Evolutionary conservation across 2,888 invertebrate species (phyloP).

Genomic region (Chloroclysta siterata): DNA sequence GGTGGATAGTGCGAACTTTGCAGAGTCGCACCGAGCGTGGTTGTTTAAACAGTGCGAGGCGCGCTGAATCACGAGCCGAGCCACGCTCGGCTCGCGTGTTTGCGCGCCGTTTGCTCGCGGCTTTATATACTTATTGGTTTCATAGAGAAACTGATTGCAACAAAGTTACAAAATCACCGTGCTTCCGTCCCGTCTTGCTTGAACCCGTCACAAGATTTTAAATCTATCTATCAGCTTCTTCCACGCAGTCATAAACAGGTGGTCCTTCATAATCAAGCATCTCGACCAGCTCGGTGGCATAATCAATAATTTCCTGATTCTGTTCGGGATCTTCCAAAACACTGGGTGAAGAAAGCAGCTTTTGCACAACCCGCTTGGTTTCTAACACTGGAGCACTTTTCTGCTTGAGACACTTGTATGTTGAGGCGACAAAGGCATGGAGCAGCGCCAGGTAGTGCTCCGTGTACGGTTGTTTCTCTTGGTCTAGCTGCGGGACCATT

Average conservation of each 20-base stretch:
- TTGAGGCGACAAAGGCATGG: constrained; percentile 51
- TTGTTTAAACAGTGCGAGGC: too few relatives aligned
- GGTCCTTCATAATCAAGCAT: constrained; percentile 23
- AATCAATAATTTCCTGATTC: constrained; percentile 65
- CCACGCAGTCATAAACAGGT: constrained; percentile 37
- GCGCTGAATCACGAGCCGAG: too few relatives aligned
- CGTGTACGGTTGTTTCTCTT: constrained; percentile 55
- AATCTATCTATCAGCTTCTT: constrained; percentile 63
- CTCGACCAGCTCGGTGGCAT: constrained; percentile 54
- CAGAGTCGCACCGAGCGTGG: too few relatives aligned
- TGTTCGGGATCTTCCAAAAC: constrained; percentile 51
- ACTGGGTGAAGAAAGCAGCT: constrained; percentile 45
- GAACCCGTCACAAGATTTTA: too few relatives aligned
- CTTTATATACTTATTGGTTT: too few relatives aligned
- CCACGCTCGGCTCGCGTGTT: too few relatives aligned
- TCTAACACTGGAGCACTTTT: constrained; percentile 53
- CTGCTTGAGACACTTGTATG: constrained; percentile 49
- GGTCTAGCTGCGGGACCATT: constrained; percentile 55
- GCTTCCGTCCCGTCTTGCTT: too few relatives aligned
- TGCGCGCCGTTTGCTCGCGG: too few relatives aligned
- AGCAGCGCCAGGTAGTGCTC: constrained; percentile 68
- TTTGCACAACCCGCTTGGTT: constrained; percentile 54
- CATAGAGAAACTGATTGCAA: too few relatives aligned
- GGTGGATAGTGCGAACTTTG: too few relatives aligned
- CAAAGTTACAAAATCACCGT: too few relatives aligned